Percentiles rank a stretch among this genome's conserved stretches.
These are phyloP conservation scores for Listrodromus nycthemerus DNA, from an alignment of 2,888 invertebrate genomes.

Conservation along the genomic window DNA sequence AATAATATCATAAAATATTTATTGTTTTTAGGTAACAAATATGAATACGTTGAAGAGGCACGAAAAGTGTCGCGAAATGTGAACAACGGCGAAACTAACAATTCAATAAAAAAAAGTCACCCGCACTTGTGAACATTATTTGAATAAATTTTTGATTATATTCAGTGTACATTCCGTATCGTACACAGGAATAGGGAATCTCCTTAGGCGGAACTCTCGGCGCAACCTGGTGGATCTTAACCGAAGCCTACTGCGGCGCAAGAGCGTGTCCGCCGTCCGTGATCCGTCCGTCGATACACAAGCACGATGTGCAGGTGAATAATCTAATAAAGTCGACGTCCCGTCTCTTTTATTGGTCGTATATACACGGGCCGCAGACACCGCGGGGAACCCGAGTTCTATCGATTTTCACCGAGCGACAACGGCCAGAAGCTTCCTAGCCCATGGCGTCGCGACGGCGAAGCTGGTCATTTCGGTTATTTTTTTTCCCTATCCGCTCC, in stretches of 20 bases:
- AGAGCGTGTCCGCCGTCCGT: not conserved
- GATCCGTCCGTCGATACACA: constrained; percentile 60
- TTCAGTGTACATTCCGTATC: not conserved
- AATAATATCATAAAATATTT: not conserved
- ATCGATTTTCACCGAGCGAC: constrained; percentile 54
- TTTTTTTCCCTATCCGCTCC: not conserved
- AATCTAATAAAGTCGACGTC: constrained; percentile 49
- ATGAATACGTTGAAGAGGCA: too few species aligned
- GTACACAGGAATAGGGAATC: not conserved
- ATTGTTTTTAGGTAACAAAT: too few species aligned
- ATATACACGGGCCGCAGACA: constrained; percentile 52
- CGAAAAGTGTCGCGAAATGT: too few species aligned
- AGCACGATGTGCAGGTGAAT: constrained; percentile 48
- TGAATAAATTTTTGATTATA: not conserved
- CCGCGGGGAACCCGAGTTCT: constrained; percentile 32
- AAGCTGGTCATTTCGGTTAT: constrained; percentile 41
- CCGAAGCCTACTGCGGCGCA: constrained; percentile 27
- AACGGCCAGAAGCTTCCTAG: constrained; percentile 31
- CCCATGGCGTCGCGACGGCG: constrained; percentile 52
- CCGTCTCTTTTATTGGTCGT: constrained; percentile 44
- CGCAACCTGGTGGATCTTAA: constrained; percentile 54
- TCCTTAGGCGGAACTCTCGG: constrained; percentile 23
- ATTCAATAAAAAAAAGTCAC: too few species aligned
- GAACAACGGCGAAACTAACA: too few species aligned
- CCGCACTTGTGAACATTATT: too few species aligned